Base-by-base conservation (phyloP, 2,113 vertebrate species). In the Saccopteryx leptura region DNA sequence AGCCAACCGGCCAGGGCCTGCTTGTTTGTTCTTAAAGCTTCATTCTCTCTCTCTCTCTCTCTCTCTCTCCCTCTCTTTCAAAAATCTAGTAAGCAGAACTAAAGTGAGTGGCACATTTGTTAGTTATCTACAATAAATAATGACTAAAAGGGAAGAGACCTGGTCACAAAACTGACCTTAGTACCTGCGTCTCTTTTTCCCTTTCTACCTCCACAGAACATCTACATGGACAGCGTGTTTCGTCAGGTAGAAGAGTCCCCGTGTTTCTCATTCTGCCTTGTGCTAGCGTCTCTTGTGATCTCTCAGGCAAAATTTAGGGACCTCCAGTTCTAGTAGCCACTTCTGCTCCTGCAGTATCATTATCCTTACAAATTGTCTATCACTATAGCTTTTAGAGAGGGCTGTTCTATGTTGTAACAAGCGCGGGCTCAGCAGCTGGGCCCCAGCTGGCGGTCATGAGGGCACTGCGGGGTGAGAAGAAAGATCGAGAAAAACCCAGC, bases 321-420 rank as follows among this genome's bases (percentile, higher is more conserved):
- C 26, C 21, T 66, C n/a, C 65, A 58, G 56, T 83, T 79, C 84
- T 76, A 24, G 68, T 33, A 74, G 74, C 46, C 33, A 75, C 65
- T 75, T 86, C 23, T 74, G 72, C 31, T 83, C 74, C 82, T 71
- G 63, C 21, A 91, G 63, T 33, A 48, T 74, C 85, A 50, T 97
- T 87, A 85, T 82, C 91, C 90, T 95, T 80, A 85, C 78, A 95
- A 95, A 96, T 82, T 31, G 82, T 92, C 50, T n/a, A 48, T 58
- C 91, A 58, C 72, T 89, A 79, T 78, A 23, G 74, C 82, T 95
- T 88, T 92, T 87, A 48, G 79, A 92, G 92, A 26, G 46, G 80
- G 31, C 58, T 52, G 75, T 74, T 33, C 66, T 19, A 26, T 11
- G 4, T 13, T 92, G 88, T 95, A 95, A 97, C 75, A 75, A 88